Base-by-base conservation (phyloP, 2,113 vertebrate species). In the Pholis gunnellus region DNA sequence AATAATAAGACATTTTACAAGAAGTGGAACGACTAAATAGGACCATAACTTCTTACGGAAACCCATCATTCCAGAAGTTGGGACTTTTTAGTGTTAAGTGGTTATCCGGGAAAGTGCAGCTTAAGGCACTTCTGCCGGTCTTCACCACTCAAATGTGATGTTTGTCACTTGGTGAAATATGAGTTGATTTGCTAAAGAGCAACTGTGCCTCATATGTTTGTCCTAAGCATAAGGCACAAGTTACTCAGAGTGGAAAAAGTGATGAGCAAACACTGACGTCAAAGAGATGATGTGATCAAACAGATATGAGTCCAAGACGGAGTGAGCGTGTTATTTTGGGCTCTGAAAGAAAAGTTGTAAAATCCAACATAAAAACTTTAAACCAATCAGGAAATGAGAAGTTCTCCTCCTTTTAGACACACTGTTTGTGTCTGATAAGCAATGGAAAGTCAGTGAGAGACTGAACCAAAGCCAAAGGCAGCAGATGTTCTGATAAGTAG, bases 331-430 rank as follows among this genome's bases (percentile, higher is more conserved):
- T 80, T 84, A 77, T 70, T 74, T 69, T 1, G 5, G 73, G 63
- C 69, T 78, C 31, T 29, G 29, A 17, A 57, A 75, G 54, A 71
- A 59, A 64, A 54, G 56, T 56, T 20, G 64, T 36, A 31, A 69
- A 83, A 72, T 67, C 61, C 59, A 57, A 71, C 50, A 36, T 42
- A 36, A 61, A 56, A 78, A 56, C 40, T 50, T 63, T 68, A 84
- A 82, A 78, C 44, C 65, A 3, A 38, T 40, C 88, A 86, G 88
- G 83, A 91, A 88, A 92, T 84, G 46, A 87, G 70, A 87, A 63
- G 42, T 48, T 75, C 64, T 59, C 46, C 22, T 29, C 2, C 20
- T 22, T 22, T 52, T 52, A 22, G 17, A 61, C 20, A 9, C 78
- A 40, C 29, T 36, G 31, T 36, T 79, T 59, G 56, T 74, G 27